Conservation (phyloP, 2,888 invertebrate genomes). For the Volucella zonaria region DNA sequence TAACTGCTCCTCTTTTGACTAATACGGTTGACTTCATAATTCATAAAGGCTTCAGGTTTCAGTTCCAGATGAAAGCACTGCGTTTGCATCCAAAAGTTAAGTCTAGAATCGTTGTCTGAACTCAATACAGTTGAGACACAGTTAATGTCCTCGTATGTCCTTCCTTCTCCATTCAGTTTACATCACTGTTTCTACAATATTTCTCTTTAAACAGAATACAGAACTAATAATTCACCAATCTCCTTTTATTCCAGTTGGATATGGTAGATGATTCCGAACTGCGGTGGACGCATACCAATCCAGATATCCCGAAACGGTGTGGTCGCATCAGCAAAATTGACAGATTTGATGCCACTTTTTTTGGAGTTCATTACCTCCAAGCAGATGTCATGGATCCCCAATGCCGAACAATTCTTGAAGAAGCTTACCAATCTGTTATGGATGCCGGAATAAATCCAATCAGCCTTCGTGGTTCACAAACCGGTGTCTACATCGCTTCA, state of each 20-base stretch:
- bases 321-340: slow-evolving; percentile 87
- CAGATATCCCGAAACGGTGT: slow-evolving; percentile 87
- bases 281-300: slow-evolving; percentile 87
- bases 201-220: too few relatives aligned
- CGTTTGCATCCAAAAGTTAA: too few relatives aligned
- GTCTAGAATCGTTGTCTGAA: too few relatives aligned
- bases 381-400: slow-evolving; percentile 89
- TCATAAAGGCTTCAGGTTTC: too few relatives aligned
- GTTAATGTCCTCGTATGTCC: too few relatives aligned
- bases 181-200: too few relatives aligned
- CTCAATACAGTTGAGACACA: too few relatives aligned
- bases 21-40: too few relatives aligned
- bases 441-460: slow-evolving; percentile 88
- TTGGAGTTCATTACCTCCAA: slow-evolving; percentile 87
- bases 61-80: too few relatives aligned
- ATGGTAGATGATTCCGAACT: slow-evolving; percentile 89
- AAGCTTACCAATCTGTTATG: slow-evolving; percentile 88
- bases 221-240: too few relatives aligned
- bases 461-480: slow-evolving; percentile 85
- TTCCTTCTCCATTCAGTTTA: too few relatives aligned
- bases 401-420: slow-evolving; percentile 88
- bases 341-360: slow-evolving; percentile 88
- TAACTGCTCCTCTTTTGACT: too few relatives aligned
- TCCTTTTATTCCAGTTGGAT: slow-evolving; percentile 84
- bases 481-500: slow-evolving; percentile 88